Evolutionary conservation across 2,888 invertebrate species (phyloP), one percentile per base, ranked within the genome.

Genomic region (Palloptera scutellata): DNA sequence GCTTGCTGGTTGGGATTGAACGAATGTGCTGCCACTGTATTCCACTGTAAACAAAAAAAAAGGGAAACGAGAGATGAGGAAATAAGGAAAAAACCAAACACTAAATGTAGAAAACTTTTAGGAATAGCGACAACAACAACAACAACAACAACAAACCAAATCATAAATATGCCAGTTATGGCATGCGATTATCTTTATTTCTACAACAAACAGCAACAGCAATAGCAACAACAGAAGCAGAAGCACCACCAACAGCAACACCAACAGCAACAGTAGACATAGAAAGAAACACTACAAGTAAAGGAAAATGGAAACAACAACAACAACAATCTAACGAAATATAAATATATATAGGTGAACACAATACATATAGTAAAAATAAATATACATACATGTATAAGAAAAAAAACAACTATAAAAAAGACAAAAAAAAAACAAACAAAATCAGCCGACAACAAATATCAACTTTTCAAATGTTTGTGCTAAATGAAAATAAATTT

Each of bases 121-220:
- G 4, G 53, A 53, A 53, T 20, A 53, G 15, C 19, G 6, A 30
- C 30, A 30, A 6, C 30, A n/a, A 40, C 53, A n/a, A 53, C 19
- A 19, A 3, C n/a, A 15, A 53, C 53, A 58, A 30, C 30, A 30
- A 30, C 30, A 30, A 30, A 30, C 30, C 2, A 30, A 61, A 61
- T 61, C 62, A 54, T 42, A 60, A 60, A 60, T 60, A 60, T 60
- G 30, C 41, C 60, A 60, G 60, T 43, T 60, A 60, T 48, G 60
- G 41, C 41, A 43, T 45, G 40, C 60, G 60, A 60, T 60, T 60
- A 60, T 60, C 43, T 60, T 60, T 60, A 60, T 60, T 48, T 48
- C 43, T 20, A 60, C 60, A 41, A 60, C 57, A 57, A 19, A 19
- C n/a, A 57, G 30, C 30, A 30, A 2, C 30, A 30, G 6, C 30